Evolutionary conservation across 2,888 invertebrate genomes (phyloP).

Genomic region (Rotaria macrura): DNA sequence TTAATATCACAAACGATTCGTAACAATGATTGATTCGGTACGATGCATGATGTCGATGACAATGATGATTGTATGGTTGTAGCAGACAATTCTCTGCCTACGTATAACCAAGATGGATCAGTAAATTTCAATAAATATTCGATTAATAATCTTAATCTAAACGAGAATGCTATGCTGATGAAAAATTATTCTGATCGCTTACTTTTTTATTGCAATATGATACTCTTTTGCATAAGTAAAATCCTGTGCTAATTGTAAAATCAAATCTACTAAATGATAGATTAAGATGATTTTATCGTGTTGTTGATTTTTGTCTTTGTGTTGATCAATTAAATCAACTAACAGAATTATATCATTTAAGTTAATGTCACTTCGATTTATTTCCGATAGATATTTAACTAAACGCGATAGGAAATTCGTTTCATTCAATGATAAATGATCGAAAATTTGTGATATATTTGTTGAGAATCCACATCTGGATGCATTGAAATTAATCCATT

Average conservation of each 20-base stretch:
- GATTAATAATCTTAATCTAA: background rate
- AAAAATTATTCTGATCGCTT: background rate
- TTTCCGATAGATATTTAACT: background rate
- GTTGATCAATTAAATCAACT: background rate
- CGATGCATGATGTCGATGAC: background rate
- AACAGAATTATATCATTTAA: background rate
- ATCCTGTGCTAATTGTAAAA: background rate
- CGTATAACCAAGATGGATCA: background rate
- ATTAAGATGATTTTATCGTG: background rate
- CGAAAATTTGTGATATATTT: background rate
- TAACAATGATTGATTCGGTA: background rate
- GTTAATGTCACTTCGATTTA: background rate
- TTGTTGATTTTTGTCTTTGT: background rate
- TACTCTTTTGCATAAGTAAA: background rate
- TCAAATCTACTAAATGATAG: conserved; percentile 1
- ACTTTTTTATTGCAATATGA: background rate
- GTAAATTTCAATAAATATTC: background rate
- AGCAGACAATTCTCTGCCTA: background rate
- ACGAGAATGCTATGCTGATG: background rate
- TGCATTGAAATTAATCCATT: background rate
- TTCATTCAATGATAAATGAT: background rate
- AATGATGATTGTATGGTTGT: background rate
- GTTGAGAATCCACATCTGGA: background rate
- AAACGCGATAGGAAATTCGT: background rate
- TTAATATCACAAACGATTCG: background rate